Evolutionary conservation across 1,140 invertebrate genomes (phyloP), one percentile per base, ranked within the genome.

Genomic region (Orchestia grillus): DNA sequence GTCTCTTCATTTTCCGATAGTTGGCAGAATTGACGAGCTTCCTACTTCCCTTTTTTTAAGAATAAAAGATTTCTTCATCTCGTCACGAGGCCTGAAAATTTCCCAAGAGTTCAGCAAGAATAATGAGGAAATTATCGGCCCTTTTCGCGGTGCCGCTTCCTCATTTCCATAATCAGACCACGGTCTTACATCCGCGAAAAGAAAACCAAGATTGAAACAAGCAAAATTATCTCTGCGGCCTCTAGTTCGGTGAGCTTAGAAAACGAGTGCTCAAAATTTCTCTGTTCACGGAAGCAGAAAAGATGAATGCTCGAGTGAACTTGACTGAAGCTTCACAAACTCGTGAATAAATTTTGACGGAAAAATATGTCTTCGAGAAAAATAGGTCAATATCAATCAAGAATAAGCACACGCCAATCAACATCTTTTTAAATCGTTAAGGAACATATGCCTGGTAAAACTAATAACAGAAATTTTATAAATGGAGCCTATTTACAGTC

Each of bases 61-160:
- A 19, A 90, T 16, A 90, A 28, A 90, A 42, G 3, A 28, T 28
- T 90, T 90, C 88, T 90, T 42, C 88, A 90, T 90, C 88, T 90
- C 88, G 88, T 90, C 88, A 90, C n/a, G 88, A 90, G 88, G 88
- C 88, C 88, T 15, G 15, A 90, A 28, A 90, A 90, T 90, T 90
- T 90, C 88, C 88, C 88, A 90, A 90, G 88, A 90, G 88, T 90
- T 90, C 88, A 90, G 88, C 88, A 90, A 90, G 88, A 90, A 90
- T 90, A 90, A 90, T 90, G 88, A 90, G 88, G 43, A 44, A 90
- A 90, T 90, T 90, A 90, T 90, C 88, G 88, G 88, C 88, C 88
- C 88, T 44, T 90, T 43, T 90, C 43, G 41, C 88, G 88, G 88
- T 41, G n/a, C 41, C 88, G 11, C 43, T 16, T 41, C 88, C 41